Conservation (phyloP, 2,888 invertebrate genomes). For the Polydrusus pterygomalis region DNA sequence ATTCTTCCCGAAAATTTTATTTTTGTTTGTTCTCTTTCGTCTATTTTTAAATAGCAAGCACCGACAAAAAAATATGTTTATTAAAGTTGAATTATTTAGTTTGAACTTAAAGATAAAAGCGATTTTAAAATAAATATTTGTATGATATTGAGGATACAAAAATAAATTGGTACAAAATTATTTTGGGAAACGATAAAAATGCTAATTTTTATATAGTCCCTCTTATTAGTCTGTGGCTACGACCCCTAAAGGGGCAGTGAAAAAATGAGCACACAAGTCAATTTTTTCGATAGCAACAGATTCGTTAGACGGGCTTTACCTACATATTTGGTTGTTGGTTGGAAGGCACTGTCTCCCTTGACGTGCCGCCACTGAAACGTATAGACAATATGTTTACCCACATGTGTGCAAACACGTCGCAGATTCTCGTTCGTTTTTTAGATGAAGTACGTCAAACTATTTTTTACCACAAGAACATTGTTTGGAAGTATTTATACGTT, state of each 20-base stretch:
- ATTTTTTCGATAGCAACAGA: too few species aligned
- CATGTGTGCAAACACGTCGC: not conserved
- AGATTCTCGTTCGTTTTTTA: not conserved
- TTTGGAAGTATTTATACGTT: not conserved
- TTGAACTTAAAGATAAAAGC: slow-evolving; percentile 8
- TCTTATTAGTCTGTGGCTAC: too few species aligned
- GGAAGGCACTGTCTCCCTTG: too few species aligned
- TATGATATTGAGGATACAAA: not conserved
- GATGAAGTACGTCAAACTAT: not conserved
- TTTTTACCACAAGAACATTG: not conserved
- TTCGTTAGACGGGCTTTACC: too few species aligned
- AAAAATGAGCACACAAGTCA: too few species aligned
- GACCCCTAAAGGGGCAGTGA: too few species aligned
- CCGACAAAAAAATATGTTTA: not conserved
- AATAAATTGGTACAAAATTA: slow-evolving; percentile 10
- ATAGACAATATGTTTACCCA: too few species aligned
- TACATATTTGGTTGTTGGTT: too few species aligned
- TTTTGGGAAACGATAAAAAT: slow-evolving; percentile 4
- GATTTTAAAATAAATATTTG: slow-evolving; percentile 18
- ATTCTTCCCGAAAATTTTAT: too few species aligned
- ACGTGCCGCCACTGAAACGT: too few species aligned
- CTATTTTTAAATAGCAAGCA: not conserved
- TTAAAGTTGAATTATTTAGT: not conserved
- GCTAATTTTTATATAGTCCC: too few species aligned
- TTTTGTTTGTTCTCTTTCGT: not conserved